phyloP scores from a whole-genome alignment of 2,113 vertebrate species.

The Myiozetetes cayanensis region DNA sequence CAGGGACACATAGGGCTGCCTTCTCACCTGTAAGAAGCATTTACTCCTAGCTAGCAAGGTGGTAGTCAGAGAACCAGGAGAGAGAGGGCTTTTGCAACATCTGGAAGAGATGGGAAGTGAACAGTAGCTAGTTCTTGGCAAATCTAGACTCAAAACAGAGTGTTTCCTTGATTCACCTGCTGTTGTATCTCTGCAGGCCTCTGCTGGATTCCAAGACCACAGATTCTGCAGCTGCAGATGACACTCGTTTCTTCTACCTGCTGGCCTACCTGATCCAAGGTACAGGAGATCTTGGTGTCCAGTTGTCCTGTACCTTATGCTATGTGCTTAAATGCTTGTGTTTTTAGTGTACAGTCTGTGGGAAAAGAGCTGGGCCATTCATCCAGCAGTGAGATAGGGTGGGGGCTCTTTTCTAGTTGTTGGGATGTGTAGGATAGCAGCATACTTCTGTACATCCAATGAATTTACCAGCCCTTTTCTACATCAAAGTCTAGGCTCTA shows the following conservation, averaged over 20 bases:
- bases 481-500: neutral
- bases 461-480: neutral
- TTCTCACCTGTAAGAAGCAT: neutral
- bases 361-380: neutral
- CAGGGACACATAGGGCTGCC: neutral
- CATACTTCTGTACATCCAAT: neutral
- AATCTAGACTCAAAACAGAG: neutral
- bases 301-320: neutral
- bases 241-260: conserved; percentile 78
- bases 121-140: neutral
- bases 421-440: neutral
- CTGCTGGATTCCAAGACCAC: conserved; percentile 67
- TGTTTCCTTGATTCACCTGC: neutral
- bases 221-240: conserved; percentile 32
- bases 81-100: neutral
- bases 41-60: neutral
- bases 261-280: conserved; percentile 84
- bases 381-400: neutral
- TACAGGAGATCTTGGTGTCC: conserved; percentile 12
- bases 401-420: neutral
- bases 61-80: neutral
- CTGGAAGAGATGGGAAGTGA: neutral
- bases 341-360: neutral
- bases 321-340: neutral
- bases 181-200: conserved; percentile 36